Evolutionary conservation across 2,113 vertebrate genomes (phyloP).

Genomic region (Pyrgilauda ruficollis): DNA sequence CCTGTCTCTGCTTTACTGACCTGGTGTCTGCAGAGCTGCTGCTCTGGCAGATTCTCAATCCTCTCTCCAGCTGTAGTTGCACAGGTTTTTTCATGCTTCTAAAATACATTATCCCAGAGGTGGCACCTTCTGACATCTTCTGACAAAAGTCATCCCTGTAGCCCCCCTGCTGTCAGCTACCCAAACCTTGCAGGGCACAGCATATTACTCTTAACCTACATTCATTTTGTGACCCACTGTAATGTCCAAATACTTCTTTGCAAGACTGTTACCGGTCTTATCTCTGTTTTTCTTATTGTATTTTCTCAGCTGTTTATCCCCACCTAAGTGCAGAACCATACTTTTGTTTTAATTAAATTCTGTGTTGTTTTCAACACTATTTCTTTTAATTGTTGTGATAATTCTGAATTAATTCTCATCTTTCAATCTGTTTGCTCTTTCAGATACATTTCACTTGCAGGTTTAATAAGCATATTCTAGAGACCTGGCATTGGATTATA

Average conservation of each 20-base stretch:
- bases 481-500: not conserved
- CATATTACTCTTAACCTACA: not conserved
- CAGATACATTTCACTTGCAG: not conserved
- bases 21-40: not conserved
- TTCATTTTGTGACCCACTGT: not conserved
- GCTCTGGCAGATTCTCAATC: not conserved
- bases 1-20: not conserved
- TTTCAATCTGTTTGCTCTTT: slow-evolving; percentile 16
- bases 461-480: slow-evolving; percentile 21
- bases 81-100: not conserved
- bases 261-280: not conserved
- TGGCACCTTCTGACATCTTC: not conserved
- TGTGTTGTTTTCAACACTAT: not conserved
- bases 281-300: not conserved
- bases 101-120: not conserved
- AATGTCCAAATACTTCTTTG: not conserved
- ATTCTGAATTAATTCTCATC: slow-evolving; percentile 37
- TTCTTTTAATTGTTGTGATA: slow-evolving; percentile 3
- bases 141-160: not conserved
- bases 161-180: not conserved
- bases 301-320: not conserved
- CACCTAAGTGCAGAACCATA: not conserved
- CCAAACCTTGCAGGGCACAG: not conserved
- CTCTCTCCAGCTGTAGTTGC: not conserved
- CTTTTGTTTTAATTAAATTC: slow-evolving; percentile 6